phyloP scores from a whole-genome alignment of 30 jellyfish, hydroid and myxozoan genomes.

The Aurelia aurita region DNA sequence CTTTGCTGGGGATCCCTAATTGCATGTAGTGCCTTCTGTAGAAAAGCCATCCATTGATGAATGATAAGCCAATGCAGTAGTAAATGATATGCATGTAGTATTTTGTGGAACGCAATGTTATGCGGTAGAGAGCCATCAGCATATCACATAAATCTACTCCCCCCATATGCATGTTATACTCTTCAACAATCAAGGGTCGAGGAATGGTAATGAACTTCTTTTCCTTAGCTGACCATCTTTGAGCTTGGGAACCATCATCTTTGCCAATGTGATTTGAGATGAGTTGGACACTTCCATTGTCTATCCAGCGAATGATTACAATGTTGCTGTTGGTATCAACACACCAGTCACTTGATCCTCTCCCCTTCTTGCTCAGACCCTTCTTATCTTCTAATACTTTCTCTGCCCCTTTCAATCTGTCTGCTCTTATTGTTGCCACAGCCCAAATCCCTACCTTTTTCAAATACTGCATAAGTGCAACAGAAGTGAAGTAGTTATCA shows the following conservation, averaged over 20 bases:
- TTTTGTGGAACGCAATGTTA: neutral
- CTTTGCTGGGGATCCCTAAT: neutral
- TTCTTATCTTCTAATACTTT: neutral
- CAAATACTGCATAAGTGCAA: slow-evolving; percentile 19
- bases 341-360: slow-evolving; percentile 26
- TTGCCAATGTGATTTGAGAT: neutral
- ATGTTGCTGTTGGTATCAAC: neutral
- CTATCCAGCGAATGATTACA: neutral
- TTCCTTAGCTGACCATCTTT: slow-evolving; percentile 9
- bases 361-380: slow-evolving; percentile 4
- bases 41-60: slow-evolving; percentile 29
- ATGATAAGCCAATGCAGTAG: neutral
- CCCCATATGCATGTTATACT: neutral
- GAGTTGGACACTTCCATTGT: neutral
- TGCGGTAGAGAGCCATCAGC: slow-evolving; percentile 10
- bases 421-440: slow-evolving; percentile 24
- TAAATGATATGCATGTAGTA: slow-evolving; percentile 13
- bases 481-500: slow-evolving; percentile 37
- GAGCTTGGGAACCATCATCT: neutral
- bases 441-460: slow-evolving; percentile 23
- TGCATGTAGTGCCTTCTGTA: slow-evolving; percentile 17
- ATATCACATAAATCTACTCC: no score
- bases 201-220: neutral
- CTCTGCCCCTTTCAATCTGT: slow-evolving; percentile 29
- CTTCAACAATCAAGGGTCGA: slow-evolving; percentile 4